A percentile compares a stretch with the other conserved stretches of the same genome.
phyloP scores from a whole-genome alignment of 2,797 vertebrate species.

The Gadopsis bispinosus region DNA sequence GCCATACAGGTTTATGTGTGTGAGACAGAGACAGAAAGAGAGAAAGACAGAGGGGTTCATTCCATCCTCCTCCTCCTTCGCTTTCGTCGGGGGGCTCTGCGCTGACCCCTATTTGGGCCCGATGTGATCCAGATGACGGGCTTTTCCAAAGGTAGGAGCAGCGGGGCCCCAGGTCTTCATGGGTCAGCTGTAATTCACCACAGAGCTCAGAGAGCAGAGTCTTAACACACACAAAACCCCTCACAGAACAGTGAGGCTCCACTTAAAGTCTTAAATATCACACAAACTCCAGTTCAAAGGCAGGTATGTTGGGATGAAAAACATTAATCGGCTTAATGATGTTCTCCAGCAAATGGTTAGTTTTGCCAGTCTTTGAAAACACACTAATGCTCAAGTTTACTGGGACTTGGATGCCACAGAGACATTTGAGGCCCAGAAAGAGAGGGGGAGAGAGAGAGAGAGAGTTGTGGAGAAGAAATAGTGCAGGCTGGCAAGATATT shows the following conservation, averaged over 20 bases:
- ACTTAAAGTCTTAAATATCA: constrained; percentile 81
- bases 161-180: constrained; percentile 75
- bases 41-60: constrained; percentile 3
- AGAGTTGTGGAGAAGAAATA: constrained; percentile 18
- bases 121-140: constrained; percentile 84
- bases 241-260: constrained; percentile 65
- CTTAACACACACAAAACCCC: constrained; percentile 68
- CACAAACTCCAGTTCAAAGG: constrained; percentile 74
- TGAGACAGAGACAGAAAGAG: constrained; percentile 1
- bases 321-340: constrained; percentile 70
- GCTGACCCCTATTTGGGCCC: constrained; percentile 66
- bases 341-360: constrained; percentile 48
- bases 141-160: constrained; percentile 77
- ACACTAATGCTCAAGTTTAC: constrained; percentile 39
- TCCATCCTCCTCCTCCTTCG: constrained; percentile 34
- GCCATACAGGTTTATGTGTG: constrained; percentile 1
- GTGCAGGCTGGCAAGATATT: constrained; percentile 9
- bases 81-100: constrained; percentile 57
- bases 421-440: constrained; percentile 22
- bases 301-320: constrained; percentile 64
- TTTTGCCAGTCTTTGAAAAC: constrained; percentile 52
- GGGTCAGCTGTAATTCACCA: constrained; percentile 84
- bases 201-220: constrained; percentile 73
- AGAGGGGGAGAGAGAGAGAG: neutral
- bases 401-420: constrained; percentile 35